phyloP scores from a whole-genome alignment of 1,140 invertebrate species.

The Rhagoletis pomonella region DNA sequence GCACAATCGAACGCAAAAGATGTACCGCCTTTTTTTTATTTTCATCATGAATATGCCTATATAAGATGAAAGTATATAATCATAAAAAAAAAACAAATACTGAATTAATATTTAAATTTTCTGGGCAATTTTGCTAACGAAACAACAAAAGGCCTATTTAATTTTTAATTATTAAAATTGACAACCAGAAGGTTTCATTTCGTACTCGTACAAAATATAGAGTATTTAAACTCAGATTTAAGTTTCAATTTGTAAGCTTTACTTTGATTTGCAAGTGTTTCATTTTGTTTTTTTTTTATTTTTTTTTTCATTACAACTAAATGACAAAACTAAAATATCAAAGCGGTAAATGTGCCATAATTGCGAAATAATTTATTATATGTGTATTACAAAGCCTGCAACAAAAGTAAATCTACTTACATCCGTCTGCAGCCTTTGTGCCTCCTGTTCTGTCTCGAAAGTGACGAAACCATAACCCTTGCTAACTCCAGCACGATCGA shows the following conservation, averaged over 20 bases:
- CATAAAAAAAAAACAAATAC: conserved; percentile 52
- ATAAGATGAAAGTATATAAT: conserved; percentile 55
- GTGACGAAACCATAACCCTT: conserved; percentile 98
- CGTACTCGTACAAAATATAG: not conserved
- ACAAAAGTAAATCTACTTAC: conserved; percentile 66
- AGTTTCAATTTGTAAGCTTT: conserved; percentile 3
- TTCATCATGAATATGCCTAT: conserved; percentile 52
- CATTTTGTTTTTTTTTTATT: not conserved
- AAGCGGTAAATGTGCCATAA: conserved; percentile 37
- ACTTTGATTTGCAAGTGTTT: conserved; percentile 21
- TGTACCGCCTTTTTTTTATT: conserved; percentile 35
- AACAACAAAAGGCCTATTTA: conserved; percentile 1
- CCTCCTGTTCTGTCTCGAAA: conserved; percentile 94
- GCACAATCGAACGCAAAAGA: conserved; percentile 31
- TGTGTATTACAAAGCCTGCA: not conserved
- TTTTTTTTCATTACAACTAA: not conserved
- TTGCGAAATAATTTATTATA: conserved; percentile 31
- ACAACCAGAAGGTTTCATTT: not conserved
- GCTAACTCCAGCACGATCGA: conserved; percentile 93
- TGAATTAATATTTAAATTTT: conserved; percentile 36
- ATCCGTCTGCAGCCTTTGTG: conserved; percentile 83
- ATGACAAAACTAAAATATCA: conserved; percentile 39
- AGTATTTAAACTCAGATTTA: not conserved
- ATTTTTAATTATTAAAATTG: conserved; percentile 21
- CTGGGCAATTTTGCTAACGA: conserved; percentile 16